phyloP scores from a whole-genome alignment of 2,888 invertebrate genomes.

The Hydriomena furcata region DNA sequence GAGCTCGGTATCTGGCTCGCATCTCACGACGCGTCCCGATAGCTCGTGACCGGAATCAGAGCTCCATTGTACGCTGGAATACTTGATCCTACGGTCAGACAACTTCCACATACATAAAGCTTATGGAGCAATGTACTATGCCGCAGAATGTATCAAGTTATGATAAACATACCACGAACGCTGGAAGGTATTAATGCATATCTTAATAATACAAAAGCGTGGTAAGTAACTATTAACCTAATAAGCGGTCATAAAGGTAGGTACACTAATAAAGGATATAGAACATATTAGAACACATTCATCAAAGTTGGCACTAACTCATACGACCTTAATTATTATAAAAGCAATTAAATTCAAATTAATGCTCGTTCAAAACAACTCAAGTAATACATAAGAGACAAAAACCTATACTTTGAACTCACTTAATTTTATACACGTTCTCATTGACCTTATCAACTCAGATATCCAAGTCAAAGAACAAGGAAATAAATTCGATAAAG shows the following conservation, averaged over 20 bases:
- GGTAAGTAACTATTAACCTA: no score
- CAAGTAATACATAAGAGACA: slow-evolving; percentile 25
- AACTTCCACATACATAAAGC: slow-evolving; percentile 25
- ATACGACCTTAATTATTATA: no score
- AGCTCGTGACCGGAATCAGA: slow-evolving; percentile 61
- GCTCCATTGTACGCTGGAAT: slow-evolving; percentile 22
- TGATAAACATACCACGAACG: slow-evolving; percentile 5
- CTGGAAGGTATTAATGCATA: not conserved
- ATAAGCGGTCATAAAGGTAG: no score
- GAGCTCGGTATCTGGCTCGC: slow-evolving; percentile 56
- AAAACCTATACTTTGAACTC: slow-evolving; percentile 31
- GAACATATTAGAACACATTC: no score
- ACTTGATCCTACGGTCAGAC: slow-evolving; percentile 27
- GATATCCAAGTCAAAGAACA: slow-evolving; percentile 27
- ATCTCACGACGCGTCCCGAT: slow-evolving; percentile 66
- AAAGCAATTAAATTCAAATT: slow-evolving; percentile 3
- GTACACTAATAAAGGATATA: no score
- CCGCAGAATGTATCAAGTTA: slow-evolving; percentile 8
- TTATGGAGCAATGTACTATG: slow-evolving; percentile 18
- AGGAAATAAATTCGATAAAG: slow-evolving; percentile 30
- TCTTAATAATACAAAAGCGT: no score
- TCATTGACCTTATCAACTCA: slow-evolving; percentile 24
- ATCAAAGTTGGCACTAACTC: no score
- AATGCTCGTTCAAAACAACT: slow-evolving; percentile 21
- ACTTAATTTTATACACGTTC: slow-evolving; percentile 27